phyloP scores from a whole-genome alignment of 2,888 invertebrate species.

The Vesta saturnalis region DNA sequence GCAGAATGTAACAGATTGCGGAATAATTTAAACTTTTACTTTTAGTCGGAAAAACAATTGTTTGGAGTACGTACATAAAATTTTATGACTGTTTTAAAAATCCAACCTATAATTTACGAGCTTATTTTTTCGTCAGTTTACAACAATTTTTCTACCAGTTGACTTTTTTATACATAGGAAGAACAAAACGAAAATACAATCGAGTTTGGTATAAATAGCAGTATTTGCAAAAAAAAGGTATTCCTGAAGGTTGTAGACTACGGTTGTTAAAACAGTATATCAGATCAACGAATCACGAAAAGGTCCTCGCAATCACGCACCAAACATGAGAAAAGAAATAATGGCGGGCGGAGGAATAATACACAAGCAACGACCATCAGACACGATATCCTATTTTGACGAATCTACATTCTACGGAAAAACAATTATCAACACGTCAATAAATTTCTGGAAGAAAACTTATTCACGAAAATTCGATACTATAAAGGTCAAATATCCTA shows the following conservation, averaged over 20 bases:
- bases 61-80: not conserved
- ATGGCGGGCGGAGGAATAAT: slow-evolving; percentile 23
- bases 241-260: slow-evolving; percentile 42
- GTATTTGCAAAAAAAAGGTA: slow-evolving; percentile 36
- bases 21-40: slow-evolving; percentile 19
- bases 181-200: slow-evolving; percentile 14
- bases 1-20: slow-evolving; percentile 26
- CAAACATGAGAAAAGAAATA: slow-evolving; percentile 40
- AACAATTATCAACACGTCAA: slow-evolving; percentile 6
- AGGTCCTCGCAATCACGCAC: slow-evolving; percentile 48
- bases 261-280: slow-evolving; percentile 47
- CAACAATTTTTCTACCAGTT: not conserved
- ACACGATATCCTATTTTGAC: slow-evolving; percentile 37
- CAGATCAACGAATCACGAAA: slow-evolving; percentile 52
- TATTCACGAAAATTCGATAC: slow-evolving; percentile 27
- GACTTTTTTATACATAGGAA: not conserved
- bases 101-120: not conserved
- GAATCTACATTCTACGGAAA: slow-evolving; percentile 1
- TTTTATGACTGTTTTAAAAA: not conserved
- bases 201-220: slow-evolving; percentile 38
- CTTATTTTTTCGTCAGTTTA: not conserved
- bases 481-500: slow-evolving; percentile 42
- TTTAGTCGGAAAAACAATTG: not conserved
- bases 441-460: slow-evolving; percentile 1
- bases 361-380: slow-evolving; percentile 35